phyloP scores from a whole-genome alignment of 2,888 invertebrate species.

The Anodontia alba region DNA sequence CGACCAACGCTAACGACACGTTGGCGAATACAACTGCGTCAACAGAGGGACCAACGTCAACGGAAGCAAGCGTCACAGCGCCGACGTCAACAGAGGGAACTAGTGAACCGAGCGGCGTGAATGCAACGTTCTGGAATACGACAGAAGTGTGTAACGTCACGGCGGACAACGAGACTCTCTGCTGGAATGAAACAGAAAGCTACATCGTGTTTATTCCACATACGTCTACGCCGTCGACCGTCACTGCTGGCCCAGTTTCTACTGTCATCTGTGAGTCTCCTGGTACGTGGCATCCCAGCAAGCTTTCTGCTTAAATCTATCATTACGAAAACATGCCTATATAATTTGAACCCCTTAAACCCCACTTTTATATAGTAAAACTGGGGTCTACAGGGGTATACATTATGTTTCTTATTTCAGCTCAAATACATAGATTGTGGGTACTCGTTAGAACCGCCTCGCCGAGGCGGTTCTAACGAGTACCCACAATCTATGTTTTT shows the following conservation, averaged over 20 bases:
- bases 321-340: no score
- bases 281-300: not conserved
- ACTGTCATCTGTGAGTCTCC: not conserved
- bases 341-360: no score
- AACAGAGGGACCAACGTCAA: not conserved
- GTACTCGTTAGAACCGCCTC: no score
- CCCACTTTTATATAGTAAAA: no score
- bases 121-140: constrained; percentile 20
- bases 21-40: not conserved
- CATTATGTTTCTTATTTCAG: no score
- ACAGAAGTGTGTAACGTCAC: constrained; percentile 26
- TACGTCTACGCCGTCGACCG: not conserved
- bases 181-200: constrained; percentile 24
- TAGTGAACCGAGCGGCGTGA: not conserved
- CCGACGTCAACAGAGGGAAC: not conserved
- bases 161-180: not conserved
- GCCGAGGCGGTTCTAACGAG: no score
- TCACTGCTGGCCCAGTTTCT: not conserved
- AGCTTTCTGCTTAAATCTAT: no score
- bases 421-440: no score
- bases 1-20: not conserved
- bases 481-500: no score
- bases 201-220: not conserved
- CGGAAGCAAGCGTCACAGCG: not conserved
- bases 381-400: no score